Base-by-base conservation (phyloP, 2,888 invertebrate genomes). In the Cantharis rufa region DNA sequence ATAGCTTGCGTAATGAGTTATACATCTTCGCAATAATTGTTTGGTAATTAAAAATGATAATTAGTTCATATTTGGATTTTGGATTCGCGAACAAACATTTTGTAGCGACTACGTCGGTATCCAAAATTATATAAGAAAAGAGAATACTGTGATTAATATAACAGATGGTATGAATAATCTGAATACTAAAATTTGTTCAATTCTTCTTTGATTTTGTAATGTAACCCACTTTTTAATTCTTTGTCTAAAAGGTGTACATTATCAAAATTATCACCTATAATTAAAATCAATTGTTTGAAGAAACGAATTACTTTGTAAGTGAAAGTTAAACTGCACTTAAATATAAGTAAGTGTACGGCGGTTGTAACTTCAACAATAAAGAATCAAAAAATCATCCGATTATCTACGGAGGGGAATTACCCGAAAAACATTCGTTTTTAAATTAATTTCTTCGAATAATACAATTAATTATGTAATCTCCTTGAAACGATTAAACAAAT, bases 11-110 rank as follows among this genome's bases (percentile, higher is more conserved):
- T 74, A 81, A 81, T 76, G 75, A 74, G 78, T 81, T 81, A 80
- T 81, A 79, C 72, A 79, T 80, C 79, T 79, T 75, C 69, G 71
- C 76, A 80, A 80, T 80, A 80, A 81, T 79, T 78, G 75, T 80
- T 80, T 80, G 75, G 80, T 74, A 81, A 81, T 80, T 80, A 81
- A 75, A 81, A 75, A 75, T 72, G 78, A 75, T 78, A 78, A 79
- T 78, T 76, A 79, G 77, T 74, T 77, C 79, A 77, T 79, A 77
- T 66, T 72, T 79, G 75, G 62, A 70, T 70, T 72, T 72, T 78
- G 75, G 62, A 70, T 70, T 72, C 71, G 75, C 76, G 69, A 75
- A 69, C 71, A 73, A 77, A 69, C 72, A 63, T 48, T 48, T 48
- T 48, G n/a, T 48, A 48, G 48, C 48, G 13, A 13, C 48, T n/a